These are phyloP conservation scores for Neotoma lepida DNA, from an alignment of 2,113 vertebrate species.

Conservation along the genomic window DNA sequence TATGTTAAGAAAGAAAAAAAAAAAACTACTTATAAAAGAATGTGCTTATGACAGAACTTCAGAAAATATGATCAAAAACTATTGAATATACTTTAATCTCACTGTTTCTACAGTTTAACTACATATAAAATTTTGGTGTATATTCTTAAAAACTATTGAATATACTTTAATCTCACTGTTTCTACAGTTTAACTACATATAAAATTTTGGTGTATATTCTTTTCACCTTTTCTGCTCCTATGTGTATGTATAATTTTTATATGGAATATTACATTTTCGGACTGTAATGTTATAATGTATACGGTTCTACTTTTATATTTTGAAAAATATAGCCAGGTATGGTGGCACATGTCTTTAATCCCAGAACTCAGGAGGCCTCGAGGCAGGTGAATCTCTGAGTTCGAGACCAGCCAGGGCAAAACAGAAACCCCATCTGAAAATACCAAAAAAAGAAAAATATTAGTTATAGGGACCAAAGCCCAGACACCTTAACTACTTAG, in stretches of 20 bases:
- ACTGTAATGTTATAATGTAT: neutral
- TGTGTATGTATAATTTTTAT: neutral
- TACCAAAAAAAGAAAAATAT: neutral
- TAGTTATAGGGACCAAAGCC: neutral
- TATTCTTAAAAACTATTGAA: slow-evolving; percentile 24
- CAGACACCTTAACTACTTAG: neutral
- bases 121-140: neutral
- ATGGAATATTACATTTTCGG: neutral
- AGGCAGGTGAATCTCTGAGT: neutral
- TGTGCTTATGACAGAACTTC: slow-evolving; percentile 10
- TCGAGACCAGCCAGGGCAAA: neutral
- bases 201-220: neutral
- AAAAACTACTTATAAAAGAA: slow-evolving; percentile 45
- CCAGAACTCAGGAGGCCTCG: neutral
- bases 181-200: neutral
- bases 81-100: neutral
- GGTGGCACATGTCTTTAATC: neutral
- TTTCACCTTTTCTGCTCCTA: neutral
- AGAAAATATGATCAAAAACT: slow-evolving; percentile 14
- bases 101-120: neutral
- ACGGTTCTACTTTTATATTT: neutral
- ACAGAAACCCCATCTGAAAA: neutral
- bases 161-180: neutral
- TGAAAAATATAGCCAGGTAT: slow-evolving; percentile 32
- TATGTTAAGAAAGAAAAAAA: neutral